Evolutionary conservation across 1,140 invertebrate genomes (phyloP), one percentile per base, ranked within the genome.

Genomic region (Holcopasites calliopsidis): DNA sequence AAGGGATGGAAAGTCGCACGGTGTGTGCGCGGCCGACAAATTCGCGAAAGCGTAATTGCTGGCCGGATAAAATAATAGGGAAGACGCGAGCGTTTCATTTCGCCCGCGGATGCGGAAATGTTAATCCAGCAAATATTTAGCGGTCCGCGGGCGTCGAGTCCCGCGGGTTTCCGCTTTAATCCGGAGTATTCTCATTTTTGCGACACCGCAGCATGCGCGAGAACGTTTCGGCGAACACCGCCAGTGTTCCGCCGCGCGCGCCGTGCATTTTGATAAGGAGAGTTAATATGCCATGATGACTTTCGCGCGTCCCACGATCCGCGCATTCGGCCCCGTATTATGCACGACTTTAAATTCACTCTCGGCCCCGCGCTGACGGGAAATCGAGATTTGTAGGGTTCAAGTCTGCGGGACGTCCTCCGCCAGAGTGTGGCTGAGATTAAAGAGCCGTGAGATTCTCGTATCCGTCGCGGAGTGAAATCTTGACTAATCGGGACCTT

Each of bases 321-420:
- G 54, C 47, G 44, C 21, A 4, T 42, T 26, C 57, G 33, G 49
- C 26, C 64, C 62, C 42, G 57, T 33, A 75, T 78, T 33, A 52
- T 42, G 52, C 61, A 35, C 21, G 28, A 44, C 35, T 65, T 49
- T 77, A 72, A 77, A 72, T 55, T 76, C 33, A 26, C 50, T 65
- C 31, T 47, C 38, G 47, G 26, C 18, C 50, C 44, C 7, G 8
- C 8, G 47, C n/a, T 26, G 61, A 61, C 60, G 21, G 64, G 60
- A 69, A 80, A 69, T 64, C 61, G 35, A 77, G 74, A 77, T 77
- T 80, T 72, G 26, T 16, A n/a, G 10, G n/a, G n/a, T 47, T 47
- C 44, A 47, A 16, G 10, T 47, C 44, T n/a, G 44, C 44, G 44
- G n/a, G n/a, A 13, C 44, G 44, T 13, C n/a, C 16, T 47, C n/a